Conservation (phyloP, 2,113 vertebrate species). For the Hiodon alosoides region DNA sequence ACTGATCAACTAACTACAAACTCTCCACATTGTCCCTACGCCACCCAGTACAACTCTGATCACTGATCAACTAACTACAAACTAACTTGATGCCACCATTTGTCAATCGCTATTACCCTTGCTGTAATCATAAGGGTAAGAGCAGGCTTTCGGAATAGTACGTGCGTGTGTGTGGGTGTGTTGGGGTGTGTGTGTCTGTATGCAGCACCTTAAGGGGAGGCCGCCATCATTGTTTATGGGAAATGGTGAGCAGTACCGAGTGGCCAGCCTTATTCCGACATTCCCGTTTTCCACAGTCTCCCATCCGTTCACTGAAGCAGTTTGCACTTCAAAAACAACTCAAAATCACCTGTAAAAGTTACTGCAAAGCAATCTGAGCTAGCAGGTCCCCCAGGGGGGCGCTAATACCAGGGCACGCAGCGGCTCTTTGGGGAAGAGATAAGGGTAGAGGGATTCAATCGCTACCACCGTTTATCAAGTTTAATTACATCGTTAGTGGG, state of each 20-base stretch:
- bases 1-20: not conserved
- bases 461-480: slow-evolving; percentile 42
- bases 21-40: not conserved
- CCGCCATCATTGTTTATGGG: slow-evolving; percentile 1
- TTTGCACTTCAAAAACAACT: not conserved
- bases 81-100: no score
- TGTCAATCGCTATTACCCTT: no score
- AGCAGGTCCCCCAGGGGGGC: not conserved
- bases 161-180: no score
- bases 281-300: no score
- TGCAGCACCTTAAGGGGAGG: slow-evolving; percentile 51
- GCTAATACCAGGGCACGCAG: slow-evolving; percentile 28
- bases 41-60: no score
- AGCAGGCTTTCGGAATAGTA: no score
- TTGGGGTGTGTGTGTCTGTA: no score
- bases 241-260: no score
- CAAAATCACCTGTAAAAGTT: slow-evolving; percentile 39
- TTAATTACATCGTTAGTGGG: slow-evolving; percentile 53
- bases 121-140: no score
- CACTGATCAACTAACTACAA: not conserved
- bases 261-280: no score
- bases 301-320: no score
- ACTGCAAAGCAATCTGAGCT: slow-evolving; percentile 35
- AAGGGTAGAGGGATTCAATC: slow-evolving; percentile 27
- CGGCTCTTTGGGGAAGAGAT: slow-evolving; percentile 35